These are phyloP conservation scores for Phenacoccus solenopsis DNA, from an alignment of 1,140 invertebrate species.

Conservation along the genomic window DNA sequence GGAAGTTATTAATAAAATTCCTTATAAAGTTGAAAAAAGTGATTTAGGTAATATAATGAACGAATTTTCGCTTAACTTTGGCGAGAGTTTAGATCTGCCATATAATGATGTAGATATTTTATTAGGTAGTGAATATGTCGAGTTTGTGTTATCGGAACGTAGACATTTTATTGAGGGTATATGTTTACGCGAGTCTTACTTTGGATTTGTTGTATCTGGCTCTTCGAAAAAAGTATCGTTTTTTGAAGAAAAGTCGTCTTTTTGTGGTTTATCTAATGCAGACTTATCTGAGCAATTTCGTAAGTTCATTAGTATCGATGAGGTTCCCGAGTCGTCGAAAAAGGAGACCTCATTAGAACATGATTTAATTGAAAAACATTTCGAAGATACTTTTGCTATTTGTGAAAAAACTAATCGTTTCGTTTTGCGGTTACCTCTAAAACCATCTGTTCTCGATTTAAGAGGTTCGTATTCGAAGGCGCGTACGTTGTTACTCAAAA, in stretches of 20 bases:
- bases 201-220: neutral
- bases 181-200: neutral
- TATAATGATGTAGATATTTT: neutral
- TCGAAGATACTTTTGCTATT: neutral
- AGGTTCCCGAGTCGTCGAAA: neutral
- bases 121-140: neutral
- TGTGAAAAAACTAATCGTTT: neutral
- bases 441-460: neutral
- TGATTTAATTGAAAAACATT: neutral
- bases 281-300: neutral
- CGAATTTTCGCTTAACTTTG: neutral
- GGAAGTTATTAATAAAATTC: neutral
- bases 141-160: neutral
- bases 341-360: neutral
- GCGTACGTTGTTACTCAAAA: neutral
- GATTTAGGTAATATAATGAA: neutral
- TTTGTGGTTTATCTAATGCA: neutral
- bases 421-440: neutral
- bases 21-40: neutral
- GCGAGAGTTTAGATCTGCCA: neutral
- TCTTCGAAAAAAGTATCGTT: neutral
- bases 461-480: neutral
- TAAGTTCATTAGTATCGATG: neutral
- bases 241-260: neutral
- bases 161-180: neutral